Evolutionary conservation across 2,888 invertebrate genomes (phyloP), one percentile per base, ranked within the genome.

Genomic region (Epistrophella euchroma): DNA sequence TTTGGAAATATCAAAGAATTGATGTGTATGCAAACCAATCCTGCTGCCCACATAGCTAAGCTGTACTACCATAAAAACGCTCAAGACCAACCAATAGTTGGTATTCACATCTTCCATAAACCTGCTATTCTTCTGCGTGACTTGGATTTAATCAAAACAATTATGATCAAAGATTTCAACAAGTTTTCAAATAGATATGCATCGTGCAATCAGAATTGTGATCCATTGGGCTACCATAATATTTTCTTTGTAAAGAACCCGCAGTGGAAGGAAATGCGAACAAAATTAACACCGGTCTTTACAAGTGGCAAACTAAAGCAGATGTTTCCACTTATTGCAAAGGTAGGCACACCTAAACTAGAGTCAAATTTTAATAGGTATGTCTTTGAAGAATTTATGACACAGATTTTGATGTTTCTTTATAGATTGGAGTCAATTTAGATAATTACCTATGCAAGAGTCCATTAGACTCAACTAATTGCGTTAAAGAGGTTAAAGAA

Each of bases 121-220:
- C 93, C 94, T 0, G 90, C 89, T 0, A 70, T 94, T 13, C 17
- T 94, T 3, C 82, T 92, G 7, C 91, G 93, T 0, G 93, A 94
- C 52, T 91, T 92, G 0, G 93, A 93, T 17, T 76, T 94, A 2
- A 88, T 93, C 0, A 94, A 93, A 87, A 89, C 91, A 0, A 82
- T 93, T 0, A 76, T 93, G 28, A 90, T 93, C 6, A 93, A 92
- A 58, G 93, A 94, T 76, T 93, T 93, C 55, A 90, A 91, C 82
- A 90, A 89, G 10, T 93, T 93, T 83, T 80, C 90, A 0, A 90
- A 91, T 58, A 89, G 92, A 4, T 90, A 90, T 81, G 88, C 85
- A 0, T 74, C 88, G 1, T 89, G 88, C 10, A 91, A 93, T 72
- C 90, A 90, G 0, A 90, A 91, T 50, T 66, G 88, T 0, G 93